These are phyloP conservation scores for Jaculus jaculus DNA, from an alignment of 2,113 vertebrate genomes.

Conservation along the genomic window DNA sequence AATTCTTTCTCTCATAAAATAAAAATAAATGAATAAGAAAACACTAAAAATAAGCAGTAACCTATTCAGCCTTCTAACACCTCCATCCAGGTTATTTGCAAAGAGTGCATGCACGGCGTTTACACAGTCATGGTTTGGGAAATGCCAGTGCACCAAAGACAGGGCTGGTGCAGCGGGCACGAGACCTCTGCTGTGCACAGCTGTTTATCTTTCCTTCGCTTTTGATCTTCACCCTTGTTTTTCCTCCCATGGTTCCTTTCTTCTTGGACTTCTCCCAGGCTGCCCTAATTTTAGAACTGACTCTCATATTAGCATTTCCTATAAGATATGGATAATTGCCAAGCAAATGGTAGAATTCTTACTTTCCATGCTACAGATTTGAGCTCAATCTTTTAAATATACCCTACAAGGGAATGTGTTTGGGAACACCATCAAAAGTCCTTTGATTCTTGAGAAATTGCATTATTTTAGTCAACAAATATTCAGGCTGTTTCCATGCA, in stretches of 20 bases:
- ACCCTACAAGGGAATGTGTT: neutral
- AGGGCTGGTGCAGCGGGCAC: neutral
- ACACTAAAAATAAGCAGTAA: neutral
- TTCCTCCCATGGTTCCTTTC: neutral
- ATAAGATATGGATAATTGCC: neutral
- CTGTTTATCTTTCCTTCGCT: neutral
- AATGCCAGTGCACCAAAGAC: neutral
- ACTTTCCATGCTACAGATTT: neutral
- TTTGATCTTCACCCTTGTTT: neutral
- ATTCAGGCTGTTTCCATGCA: neutral
- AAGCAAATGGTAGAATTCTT: slow-evolving; percentile 4
- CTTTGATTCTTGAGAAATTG: neutral
- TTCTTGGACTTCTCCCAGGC: neutral
- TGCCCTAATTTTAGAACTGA: neutral
- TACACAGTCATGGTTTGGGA: neutral
- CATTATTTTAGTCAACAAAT: neutral
- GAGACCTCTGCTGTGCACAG: neutral
- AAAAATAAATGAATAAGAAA: no score
- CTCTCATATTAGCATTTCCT: slow-evolving; percentile 14
- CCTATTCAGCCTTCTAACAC: neutral
- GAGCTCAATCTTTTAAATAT: neutral
- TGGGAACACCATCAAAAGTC: neutral
- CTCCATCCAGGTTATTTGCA: neutral
- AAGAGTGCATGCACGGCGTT: neutral
- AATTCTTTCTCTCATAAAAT: no score